Percentiles rank a stretch among this genome's conserved stretches.
These are phyloP conservation scores for Campylorhamphus procurvoides DNA, from an alignment of 2,113 vertebrate genomes.

Conservation along the genomic window DNA sequence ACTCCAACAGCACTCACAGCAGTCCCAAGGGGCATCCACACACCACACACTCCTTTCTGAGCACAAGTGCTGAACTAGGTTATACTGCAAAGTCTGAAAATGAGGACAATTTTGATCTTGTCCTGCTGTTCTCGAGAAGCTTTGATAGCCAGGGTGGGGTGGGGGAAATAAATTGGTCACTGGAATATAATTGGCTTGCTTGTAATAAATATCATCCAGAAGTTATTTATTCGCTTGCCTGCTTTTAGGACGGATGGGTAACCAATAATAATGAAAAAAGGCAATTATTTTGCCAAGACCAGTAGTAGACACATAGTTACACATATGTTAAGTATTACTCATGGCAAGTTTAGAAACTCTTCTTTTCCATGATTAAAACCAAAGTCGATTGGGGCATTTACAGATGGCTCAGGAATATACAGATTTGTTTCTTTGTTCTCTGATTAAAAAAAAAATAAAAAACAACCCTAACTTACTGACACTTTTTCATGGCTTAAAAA, in stretches of 20 bases:
- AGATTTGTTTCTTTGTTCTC: background rate
- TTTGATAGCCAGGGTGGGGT: background rate
- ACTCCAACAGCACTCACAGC: fast-evolving
- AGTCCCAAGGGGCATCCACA: background rate
- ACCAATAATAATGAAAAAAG: background rate
- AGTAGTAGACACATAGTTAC: background rate
- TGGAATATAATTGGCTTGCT: background rate
- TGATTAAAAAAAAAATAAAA: fast-evolving
- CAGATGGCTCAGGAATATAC: background rate
- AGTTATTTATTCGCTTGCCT: background rate
- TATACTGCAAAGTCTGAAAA: background rate
- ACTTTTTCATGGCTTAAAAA: background rate
- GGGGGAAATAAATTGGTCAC: background rate
- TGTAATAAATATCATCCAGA: background rate
- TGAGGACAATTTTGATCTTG: background rate
- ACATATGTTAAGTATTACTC: background rate
- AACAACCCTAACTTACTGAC: background rate
- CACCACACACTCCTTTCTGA: background rate
- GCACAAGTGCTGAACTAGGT: background rate
- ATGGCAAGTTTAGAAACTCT: background rate
- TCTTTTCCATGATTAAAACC: background rate
- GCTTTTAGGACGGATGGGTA: background rate
- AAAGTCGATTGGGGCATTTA: background rate
- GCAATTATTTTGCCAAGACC: background rate
- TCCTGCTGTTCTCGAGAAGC: background rate